Percentiles rank a stretch among this genome's conserved stretches.
These are phyloP conservation scores for Hippopotamyrus pictus DNA, from an alignment of 2,797 vertebrate genomes.

Conservation along the genomic window DNA sequence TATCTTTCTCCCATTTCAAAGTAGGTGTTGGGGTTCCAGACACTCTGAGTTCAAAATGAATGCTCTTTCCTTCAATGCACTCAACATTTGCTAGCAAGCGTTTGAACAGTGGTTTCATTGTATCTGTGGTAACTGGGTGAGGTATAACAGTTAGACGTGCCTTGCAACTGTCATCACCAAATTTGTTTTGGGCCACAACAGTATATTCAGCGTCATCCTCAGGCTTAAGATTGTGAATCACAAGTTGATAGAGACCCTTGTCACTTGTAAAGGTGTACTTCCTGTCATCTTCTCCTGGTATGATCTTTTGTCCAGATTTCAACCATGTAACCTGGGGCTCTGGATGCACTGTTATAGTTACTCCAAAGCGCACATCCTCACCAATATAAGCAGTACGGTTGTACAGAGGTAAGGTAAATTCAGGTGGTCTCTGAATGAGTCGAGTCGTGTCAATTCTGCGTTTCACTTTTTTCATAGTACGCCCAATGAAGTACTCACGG, in stretches of 20 bases:
- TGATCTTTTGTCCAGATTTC: conserved; percentile 91
- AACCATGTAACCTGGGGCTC: conserved; percentile 92
- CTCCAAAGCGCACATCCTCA: conserved; percentile 92
- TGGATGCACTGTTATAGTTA: conserved; percentile 96
- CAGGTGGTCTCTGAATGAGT: conserved; percentile 84
- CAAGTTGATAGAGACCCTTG: conserved; percentile 93
- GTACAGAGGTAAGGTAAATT: conserved; percentile 93
- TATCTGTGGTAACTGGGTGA: conserved; percentile 78
- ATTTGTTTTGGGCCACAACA: conserved; percentile 87
- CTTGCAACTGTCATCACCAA: conserved; percentile 92
- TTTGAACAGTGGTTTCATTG: conserved; percentile 96
- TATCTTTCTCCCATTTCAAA: conserved; percentile 93
- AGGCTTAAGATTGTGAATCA: conserved; percentile 79
- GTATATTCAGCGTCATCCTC: conserved; percentile 90
- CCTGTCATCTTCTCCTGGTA: conserved; percentile 74
- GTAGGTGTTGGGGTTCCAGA: conserved; percentile 77
- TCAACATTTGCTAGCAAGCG: conserved; percentile 88
- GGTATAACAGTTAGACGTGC: conserved; percentile 84
- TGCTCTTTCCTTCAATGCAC: conserved; percentile 82
- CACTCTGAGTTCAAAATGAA: conserved; percentile 88
- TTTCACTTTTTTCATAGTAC: conserved; percentile 82
- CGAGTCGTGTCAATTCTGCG: conserved; percentile 78
- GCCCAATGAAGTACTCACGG: conserved; percentile 78
- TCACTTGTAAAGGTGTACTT: conserved; percentile 94
- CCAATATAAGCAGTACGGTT: conserved; percentile 87